Percentiles rank a stretch among this genome's conserved stretches.
phyloP scores from a whole-genome alignment of 2,888 invertebrate genomes.

The Athetis lepigone region DNA sequence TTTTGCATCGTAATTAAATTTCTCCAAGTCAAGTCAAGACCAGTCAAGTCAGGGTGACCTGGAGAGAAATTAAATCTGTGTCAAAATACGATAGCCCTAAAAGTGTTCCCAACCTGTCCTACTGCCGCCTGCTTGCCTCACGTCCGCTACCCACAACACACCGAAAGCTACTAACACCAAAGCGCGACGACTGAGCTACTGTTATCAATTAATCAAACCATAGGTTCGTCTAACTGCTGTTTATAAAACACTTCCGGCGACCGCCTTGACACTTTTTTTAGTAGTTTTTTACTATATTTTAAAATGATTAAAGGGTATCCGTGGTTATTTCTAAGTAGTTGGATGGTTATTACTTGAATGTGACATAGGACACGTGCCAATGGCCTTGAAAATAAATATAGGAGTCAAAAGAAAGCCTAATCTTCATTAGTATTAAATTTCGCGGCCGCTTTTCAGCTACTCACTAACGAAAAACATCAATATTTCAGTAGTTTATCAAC shows the following conservation, averaged over 20 bases:
- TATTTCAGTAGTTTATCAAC: slow-evolving; percentile 7
- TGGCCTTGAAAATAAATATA: slow-evolving; percentile 14
- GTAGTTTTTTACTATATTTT: slow-evolving; percentile 14
- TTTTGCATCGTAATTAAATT: not conserved
- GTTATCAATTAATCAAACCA: slow-evolving; percentile 84
- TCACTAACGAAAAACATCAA: not conserved
- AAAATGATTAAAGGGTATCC: slow-evolving; percentile 5
- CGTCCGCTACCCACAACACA: slow-evolving; percentile 51
- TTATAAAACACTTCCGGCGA: slow-evolving; percentile 63
- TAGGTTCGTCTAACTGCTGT: slow-evolving; percentile 74
- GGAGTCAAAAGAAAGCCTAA: slow-evolving; percentile 5
- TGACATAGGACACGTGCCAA: slow-evolving; percentile 17
- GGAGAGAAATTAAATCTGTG: too few relatives aligned
- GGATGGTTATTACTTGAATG: not conserved
- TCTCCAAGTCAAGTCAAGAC: too few relatives aligned
- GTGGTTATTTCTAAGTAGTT: not conserved
- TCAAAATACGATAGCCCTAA: not conserved
- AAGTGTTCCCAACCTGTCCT: slow-evolving; percentile 15
- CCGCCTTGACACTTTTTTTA: slow-evolving; percentile 44
- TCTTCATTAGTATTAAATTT: slow-evolving; percentile 23
- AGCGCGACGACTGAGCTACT: slow-evolving; percentile 70
- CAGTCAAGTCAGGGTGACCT: too few relatives aligned
- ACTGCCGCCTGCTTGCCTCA: slow-evolving; percentile 31
- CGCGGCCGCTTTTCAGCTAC: not conserved
- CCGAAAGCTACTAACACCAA: slow-evolving; percentile 62